Evolutionary conservation across 2,113 vertebrate genomes (phyloP).

Genomic region (Entelurus aequoreus): DNA sequence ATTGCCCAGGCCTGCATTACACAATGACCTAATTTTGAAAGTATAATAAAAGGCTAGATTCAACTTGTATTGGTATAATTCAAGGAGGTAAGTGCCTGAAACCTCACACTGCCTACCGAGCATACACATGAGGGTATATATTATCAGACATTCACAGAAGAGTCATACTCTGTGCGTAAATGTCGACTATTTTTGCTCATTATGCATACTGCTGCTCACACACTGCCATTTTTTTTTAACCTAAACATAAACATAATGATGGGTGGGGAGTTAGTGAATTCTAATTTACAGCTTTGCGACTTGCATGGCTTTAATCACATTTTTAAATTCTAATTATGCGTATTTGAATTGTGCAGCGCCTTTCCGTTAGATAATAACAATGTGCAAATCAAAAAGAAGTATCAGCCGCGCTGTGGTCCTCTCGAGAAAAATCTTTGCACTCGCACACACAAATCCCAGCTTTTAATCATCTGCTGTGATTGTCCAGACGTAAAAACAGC

Average conservation of each 20-base stretch:
- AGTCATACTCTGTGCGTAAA: not conserved
- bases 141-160: not conserved
- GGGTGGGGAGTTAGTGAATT: not conserved
- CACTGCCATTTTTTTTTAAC: not conserved
- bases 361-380: not conserved
- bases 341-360: not conserved
- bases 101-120: not conserved
- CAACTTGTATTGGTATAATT: not conserved
- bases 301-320: not conserved
- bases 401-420: not conserved
- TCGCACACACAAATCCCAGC: slow-evolving; percentile 16
- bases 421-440: not conserved
- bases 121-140: not conserved
- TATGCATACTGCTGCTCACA: not conserved
- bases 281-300: not conserved
- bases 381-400: slow-evolving; percentile 5
- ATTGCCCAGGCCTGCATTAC: not conserved
- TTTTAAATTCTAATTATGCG: not conserved
- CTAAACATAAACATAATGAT: not conserved
- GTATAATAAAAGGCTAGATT: not conserved
- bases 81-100: not conserved
- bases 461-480: slow-evolving; percentile 36
- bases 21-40: not conserved
- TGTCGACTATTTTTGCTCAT: not conserved
- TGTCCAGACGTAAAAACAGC: slow-evolving; percentile 37